Base-by-base conservation (phyloP, 1,140 invertebrate genomes). In the Tribolium madens region DNA sequence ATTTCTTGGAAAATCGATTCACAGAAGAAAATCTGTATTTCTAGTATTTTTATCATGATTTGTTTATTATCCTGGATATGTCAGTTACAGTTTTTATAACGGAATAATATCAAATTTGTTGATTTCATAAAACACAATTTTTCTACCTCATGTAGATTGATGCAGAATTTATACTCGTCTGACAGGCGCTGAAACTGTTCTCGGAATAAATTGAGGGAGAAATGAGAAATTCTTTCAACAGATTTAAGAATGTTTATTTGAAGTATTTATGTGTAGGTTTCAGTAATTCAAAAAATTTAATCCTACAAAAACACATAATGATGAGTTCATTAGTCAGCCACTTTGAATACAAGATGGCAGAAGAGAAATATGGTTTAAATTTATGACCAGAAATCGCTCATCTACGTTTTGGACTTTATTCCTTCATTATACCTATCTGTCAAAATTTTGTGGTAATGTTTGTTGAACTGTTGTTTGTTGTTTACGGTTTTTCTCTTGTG, bases 211-310 rank as follows among this genome's bases (percentile, higher is more conserved):
- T 50, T 50, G 48, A 50, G 48, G 48, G 15, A 50, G 48, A 50
- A 50, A 50, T 50, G 48, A 50, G 48, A 50, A 50, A 42, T 42
- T 42, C 36, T 42, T 42, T 42, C 36, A 42, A 42, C 36, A 42
- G 36, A 42, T 42, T 42, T 9, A 42, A 42, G 36, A 42, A 42
- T 42, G 36, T 42, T 42, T 42, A 42, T 42, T 42, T 42, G 36
- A 7, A 42, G 36, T 42, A 42, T 42, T 42, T 42, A 36, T 42
- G 36, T 42, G 36, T 42, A 42, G 36, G 36, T 42, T 17, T 17
- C 48, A 50, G 48, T 50, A 15, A 50, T 50, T 50, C 15, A 17
- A 12, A 50, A 50, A 14, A 50, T 50, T 50, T 50, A 14, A 50
- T 50, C 15, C 36, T 2, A 1, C n/a, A 42, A 42, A 42, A 10